Percentiles rank a stretch among this genome's conserved stretches.
These are phyloP conservation scores for Drosophila histrio DNA, from an alignment of 2,888 invertebrate genomes.

Conservation along the genomic window DNA sequence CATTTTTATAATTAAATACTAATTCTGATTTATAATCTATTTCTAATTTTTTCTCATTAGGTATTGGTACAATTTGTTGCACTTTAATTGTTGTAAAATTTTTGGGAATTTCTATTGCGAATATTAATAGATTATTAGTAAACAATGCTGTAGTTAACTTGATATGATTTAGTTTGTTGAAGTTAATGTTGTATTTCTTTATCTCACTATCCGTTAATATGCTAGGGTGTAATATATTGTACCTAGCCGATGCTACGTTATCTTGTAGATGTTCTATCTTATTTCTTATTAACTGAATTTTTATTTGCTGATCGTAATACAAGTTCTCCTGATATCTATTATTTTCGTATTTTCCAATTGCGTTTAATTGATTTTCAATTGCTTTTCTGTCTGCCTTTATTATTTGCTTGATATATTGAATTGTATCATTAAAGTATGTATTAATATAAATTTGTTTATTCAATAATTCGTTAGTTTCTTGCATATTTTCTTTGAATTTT, in stretches of 20 bases:
- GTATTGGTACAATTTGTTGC: slow-evolving; percentile 17
- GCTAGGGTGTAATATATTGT: no score
- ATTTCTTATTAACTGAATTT: slow-evolving; percentile 25
- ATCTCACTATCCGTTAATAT: slow-evolving; percentile 19
- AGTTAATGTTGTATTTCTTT: slow-evolving; percentile 14
- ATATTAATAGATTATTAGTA: slow-evolving; percentile 12
- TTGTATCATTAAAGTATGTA: slow-evolving; percentile 18
- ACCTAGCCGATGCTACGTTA: slow-evolving; percentile 18
- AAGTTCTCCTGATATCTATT: slow-evolving; percentile 15
- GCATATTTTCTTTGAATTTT: slow-evolving; percentile 6
- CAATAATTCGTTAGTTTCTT: slow-evolving; percentile 1
- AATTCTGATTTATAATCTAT: slow-evolving; percentile 16
- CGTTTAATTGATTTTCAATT: slow-evolving; percentile 20
- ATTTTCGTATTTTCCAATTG: slow-evolving; percentile 20
- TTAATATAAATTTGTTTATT: slow-evolving; percentile 18
- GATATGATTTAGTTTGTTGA: slow-evolving; percentile 23
- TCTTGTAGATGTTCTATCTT: slow-evolving; percentile 28
- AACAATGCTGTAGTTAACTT: slow-evolving; percentile 17
- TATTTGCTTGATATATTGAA: slow-evolving; percentile 7
- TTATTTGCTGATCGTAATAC: slow-evolving; percentile 20
- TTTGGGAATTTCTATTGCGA: slow-evolving; percentile 17
- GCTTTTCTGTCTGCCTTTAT: slow-evolving; percentile 12
- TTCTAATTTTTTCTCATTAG: slow-evolving; percentile 19
- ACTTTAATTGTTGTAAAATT: slow-evolving; percentile 8
- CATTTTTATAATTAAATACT: slow-evolving; percentile 12